Conservation (phyloP, 2,888 invertebrate genomes). For the Formica aserva region DNA sequence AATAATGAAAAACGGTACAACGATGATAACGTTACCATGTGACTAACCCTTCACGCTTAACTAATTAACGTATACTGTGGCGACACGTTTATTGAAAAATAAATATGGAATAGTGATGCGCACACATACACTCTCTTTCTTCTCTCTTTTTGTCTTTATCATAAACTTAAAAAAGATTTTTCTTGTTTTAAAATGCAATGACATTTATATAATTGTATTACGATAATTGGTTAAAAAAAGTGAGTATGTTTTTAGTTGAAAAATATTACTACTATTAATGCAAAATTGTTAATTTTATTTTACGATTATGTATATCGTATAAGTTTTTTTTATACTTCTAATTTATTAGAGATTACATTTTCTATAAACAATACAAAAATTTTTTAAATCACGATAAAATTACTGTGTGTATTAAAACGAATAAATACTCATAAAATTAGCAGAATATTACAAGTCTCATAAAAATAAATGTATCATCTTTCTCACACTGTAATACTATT, state of each 20-base stretch:
- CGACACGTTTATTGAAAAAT: conserved; percentile 23
- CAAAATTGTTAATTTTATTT: not conserved
- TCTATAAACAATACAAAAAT: not conserved
- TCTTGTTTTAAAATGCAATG: not conserved
- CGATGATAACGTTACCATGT: conserved; percentile 1
- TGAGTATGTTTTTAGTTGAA: not conserved
- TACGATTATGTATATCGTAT: not conserved
- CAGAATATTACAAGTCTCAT: not conserved
- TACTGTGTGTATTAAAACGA: not conserved
- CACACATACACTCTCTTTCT: not conserved
- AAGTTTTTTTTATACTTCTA: not conserved
- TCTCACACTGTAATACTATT: not conserved
- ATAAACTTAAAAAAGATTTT: not conserved
- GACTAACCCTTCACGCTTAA: conserved; percentile 25
- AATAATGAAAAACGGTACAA: conserved; percentile 42
- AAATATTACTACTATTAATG: not conserved
- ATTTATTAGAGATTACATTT: not conserved
- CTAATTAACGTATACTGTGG: conserved; percentile 2
- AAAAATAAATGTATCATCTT: not conserved
- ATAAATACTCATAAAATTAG: not conserved
- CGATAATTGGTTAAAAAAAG: not conserved
- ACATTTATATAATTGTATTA: not conserved
- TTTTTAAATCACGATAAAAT: not conserved
- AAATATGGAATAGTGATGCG: not conserved
- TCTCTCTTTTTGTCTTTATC: not conserved